Conservation (phyloP, 2,888 invertebrate genomes). For the Ennomos erosarius region DNA sequence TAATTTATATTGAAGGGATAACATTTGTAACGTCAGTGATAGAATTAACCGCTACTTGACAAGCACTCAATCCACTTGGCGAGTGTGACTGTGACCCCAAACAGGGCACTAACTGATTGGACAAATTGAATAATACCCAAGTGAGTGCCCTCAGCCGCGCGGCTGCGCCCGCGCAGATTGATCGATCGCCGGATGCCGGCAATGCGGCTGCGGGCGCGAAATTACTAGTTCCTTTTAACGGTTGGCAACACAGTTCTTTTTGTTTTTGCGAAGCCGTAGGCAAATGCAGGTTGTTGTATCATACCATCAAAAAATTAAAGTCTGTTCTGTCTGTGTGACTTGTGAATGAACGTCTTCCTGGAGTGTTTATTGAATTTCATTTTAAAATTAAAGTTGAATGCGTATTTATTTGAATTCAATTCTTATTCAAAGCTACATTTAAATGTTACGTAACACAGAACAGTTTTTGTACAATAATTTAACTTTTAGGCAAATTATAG, state of each 20-base stretch:
- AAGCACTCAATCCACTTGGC: constrained; percentile 45
- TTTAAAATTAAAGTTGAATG: too few relatives aligned
- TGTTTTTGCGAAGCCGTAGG: constrained; percentile 4
- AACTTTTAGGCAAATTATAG: constrained; percentile 25
- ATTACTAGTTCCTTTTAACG: constrained; percentile 52
- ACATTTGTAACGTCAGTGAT: not conserved
- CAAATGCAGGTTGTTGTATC: not conserved
- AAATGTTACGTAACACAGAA: not conserved
- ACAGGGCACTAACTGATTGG: constrained; percentile 69
- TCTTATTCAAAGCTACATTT: too few relatives aligned
- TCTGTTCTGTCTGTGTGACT: too few relatives aligned
- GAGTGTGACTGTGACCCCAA: constrained; percentile 58
- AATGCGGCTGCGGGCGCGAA: constrained; percentile 50
- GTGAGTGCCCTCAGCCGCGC: constrained; percentile 29
- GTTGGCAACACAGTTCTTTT: constrained; percentile 38
- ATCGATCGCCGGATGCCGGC: constrained; percentile 72
- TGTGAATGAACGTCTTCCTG: too few relatives aligned
- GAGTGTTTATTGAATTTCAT: too few relatives aligned
- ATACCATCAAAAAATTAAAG: not conserved
- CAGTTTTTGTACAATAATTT: constrained; percentile 19
- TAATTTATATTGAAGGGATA: too few relatives aligned
- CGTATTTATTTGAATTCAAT: too few relatives aligned
- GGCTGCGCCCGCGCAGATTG: constrained; percentile 65
- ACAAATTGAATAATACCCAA: constrained; percentile 65
- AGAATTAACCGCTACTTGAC: constrained; percentile 33